Percentiles rank a stretch among this genome's conserved stretches.
phyloP scores from a whole-genome alignment of 2,113 vertebrate species.

The Notarius quadriscutis region DNA sequence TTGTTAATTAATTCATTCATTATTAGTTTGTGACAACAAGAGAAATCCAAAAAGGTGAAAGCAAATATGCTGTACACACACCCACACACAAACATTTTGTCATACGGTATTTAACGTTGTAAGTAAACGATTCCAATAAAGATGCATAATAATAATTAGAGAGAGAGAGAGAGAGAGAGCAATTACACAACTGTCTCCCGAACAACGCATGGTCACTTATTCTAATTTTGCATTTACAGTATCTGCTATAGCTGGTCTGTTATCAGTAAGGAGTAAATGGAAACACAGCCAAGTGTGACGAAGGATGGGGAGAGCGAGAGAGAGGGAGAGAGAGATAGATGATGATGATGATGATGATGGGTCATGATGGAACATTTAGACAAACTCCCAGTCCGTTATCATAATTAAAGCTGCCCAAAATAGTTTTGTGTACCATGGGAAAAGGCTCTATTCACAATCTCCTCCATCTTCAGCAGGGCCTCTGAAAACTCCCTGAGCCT shows the following conservation, averaged over 20 bases:
- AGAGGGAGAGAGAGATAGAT: constrained; percentile 12
- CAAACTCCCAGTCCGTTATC: constrained; percentile 17
- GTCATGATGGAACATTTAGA: constrained; percentile 23
- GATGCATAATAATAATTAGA: neutral
- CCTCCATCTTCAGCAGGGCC: constrained; percentile 8
- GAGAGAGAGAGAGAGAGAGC: neutral
- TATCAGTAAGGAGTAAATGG: constrained; percentile 43
- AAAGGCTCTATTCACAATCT: constrained; percentile 1
- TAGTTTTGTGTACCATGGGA: constrained; percentile 19
- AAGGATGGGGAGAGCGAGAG: neutral
- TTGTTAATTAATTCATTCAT: neutral
- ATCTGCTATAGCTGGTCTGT: constrained; percentile 35
- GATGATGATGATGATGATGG: neutral
- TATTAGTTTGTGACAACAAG: neutral
- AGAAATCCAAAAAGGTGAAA: neutral
- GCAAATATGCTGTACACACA: neutral
- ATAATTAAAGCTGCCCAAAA: constrained; percentile 33
- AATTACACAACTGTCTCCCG: neutral
- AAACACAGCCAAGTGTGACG: constrained; percentile 46
- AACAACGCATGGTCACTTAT: constrained; percentile 39
- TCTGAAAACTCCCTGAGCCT: constrained; percentile 24
- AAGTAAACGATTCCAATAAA: neutral
- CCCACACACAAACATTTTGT: neutral
- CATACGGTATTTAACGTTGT: neutral
- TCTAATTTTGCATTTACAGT: constrained; percentile 35